A percentile compares a stretch with the other conserved stretches of the same genome.
These are phyloP conservation scores for Tenodera sinensis DNA, from an alignment of 2,888 invertebrate genomes.

Conservation along the genomic window DNA sequence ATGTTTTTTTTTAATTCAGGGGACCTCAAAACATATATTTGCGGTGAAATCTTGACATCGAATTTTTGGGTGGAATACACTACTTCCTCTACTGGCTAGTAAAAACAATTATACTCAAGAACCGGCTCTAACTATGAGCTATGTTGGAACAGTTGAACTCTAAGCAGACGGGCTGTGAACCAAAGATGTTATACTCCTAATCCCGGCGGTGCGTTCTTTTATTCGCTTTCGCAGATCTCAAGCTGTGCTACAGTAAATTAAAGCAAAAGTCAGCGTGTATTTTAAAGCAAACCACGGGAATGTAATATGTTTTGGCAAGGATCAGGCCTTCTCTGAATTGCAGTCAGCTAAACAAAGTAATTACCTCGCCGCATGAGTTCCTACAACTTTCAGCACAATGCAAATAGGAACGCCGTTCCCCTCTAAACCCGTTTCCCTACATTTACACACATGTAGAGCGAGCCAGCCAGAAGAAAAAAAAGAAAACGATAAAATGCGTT, in stretches of 20 bases:
- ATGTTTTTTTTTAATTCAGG: too few relatives aligned
- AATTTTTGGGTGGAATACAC: too few relatives aligned
- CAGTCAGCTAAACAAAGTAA: neutral
- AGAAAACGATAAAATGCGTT: neutral
- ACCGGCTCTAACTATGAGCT: too few relatives aligned
- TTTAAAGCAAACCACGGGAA: neutral
- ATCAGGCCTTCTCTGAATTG: neutral
- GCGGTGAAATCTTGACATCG: too few relatives aligned
- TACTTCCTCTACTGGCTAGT: too few relatives aligned
- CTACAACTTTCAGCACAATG: neutral
- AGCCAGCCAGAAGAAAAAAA: neutral
- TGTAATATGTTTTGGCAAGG: neutral
- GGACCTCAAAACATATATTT: too few relatives aligned
- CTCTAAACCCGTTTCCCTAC: neutral
- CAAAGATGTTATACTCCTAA: neutral
- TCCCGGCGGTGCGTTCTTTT: neutral
- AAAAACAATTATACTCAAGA: too few relatives aligned
- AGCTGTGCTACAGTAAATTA: neutral
- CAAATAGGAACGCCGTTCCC: neutral
- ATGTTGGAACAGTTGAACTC: too few relatives aligned
- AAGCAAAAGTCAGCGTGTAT: neutral
- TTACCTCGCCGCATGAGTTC: neutral
- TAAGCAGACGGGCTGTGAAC: neutral
- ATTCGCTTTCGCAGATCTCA: neutral
- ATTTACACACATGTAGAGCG: neutral